These are phyloP conservation scores for Pollicipes pollicipes DNA, from an alignment of 1,140 invertebrate genomes.

Conservation along the genomic window DNA sequence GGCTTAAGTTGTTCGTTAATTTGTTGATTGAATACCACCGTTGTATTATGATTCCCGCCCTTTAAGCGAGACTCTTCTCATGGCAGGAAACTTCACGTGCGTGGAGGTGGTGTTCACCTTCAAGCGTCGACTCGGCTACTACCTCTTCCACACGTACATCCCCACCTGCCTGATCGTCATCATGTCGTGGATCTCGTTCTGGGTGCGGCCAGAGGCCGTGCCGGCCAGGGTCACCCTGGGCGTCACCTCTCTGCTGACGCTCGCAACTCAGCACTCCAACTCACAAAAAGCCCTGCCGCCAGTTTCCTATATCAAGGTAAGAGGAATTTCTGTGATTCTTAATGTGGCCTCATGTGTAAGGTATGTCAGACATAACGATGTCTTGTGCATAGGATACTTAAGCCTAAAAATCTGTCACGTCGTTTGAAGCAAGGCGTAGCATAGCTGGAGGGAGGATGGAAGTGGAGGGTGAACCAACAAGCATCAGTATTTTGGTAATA, in stretches of 20 bases:
- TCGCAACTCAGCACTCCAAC: slow-evolving; percentile 27
- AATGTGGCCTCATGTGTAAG: too few relatives aligned
- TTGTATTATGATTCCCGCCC: too few relatives aligned
- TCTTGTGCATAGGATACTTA: too few relatives aligned
- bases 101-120: slow-evolving; percentile 26
- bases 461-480: too few relatives aligned
- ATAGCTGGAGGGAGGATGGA: too few relatives aligned
- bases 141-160: slow-evolving; percentile 26
- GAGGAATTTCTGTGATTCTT: too few relatives aligned
- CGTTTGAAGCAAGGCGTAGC: too few relatives aligned
- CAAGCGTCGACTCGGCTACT: slow-evolving; percentile 24
- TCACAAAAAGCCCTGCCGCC: slow-evolving; percentile 26
- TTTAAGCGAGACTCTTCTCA: too few relatives aligned
- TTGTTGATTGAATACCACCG: too few relatives aligned
- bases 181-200: slow-evolving; percentile 28
- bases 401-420: too few relatives aligned
- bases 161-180: slow-evolving; percentile 27
- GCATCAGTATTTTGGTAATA: too few relatives aligned
- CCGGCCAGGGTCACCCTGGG: slow-evolving; percentile 26
- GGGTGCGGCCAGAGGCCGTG: slow-evolving; percentile 26
- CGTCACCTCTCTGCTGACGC: slow-evolving; percentile 25
- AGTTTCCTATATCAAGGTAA: slow-evolving; percentile 28
- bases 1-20: too few relatives aligned
- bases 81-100: slow-evolving; percentile 26
- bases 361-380: not conserved